phyloP scores from a whole-genome alignment of 2,888 invertebrate species.

The Cyaniris semiargus region DNA sequence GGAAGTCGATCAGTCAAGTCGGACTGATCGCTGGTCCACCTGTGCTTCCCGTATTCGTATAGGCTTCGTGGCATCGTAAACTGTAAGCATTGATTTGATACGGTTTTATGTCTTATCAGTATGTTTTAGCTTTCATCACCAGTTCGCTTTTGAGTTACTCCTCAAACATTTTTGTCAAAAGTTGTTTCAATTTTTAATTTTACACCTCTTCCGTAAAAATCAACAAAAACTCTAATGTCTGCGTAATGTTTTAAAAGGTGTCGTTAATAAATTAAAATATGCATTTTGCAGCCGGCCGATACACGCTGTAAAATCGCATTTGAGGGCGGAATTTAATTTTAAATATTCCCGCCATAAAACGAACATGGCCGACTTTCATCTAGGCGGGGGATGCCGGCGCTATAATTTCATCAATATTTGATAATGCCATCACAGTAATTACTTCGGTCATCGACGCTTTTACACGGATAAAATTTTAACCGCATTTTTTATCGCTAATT shows the following conservation, averaged over 20 bases:
- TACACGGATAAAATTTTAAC: not conserved
- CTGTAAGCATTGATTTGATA: too few relatives aligned
- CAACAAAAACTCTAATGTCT: not conserved
- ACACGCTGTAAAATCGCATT: conserved; percentile 11
- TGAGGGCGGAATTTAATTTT: conserved; percentile 18
- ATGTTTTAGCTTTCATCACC: too few relatives aligned
- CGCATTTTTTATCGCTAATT: not conserved
- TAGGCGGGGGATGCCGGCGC: not conserved
- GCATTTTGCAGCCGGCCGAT: conserved; percentile 4
- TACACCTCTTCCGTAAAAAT: not conserved
- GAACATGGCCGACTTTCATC: conserved; percentile 18
- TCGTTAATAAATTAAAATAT: not conserved
- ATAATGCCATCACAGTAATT: conserved; percentile 28
- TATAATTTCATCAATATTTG: conserved; percentile 29
- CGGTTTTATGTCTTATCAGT: too few relatives aligned
- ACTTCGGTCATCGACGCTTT: conserved; percentile 9
- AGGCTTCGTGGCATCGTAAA: too few relatives aligned
- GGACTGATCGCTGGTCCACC: too few relatives aligned
- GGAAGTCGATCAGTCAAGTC: too few relatives aligned
- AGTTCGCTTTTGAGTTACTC: too few relatives aligned
- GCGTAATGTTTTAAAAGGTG: not conserved
- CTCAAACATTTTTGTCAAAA: too few relatives aligned
- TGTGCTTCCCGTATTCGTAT: too few relatives aligned
- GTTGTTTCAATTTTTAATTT: too few relatives aligned
- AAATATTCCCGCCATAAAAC: conserved; percentile 26